Percentiles rank a stretch among this genome's conserved stretches.
Evolutionary conservation across 1,140 invertebrate genomes (phyloP).

Genomic region (Augochlora pura): DNA sequence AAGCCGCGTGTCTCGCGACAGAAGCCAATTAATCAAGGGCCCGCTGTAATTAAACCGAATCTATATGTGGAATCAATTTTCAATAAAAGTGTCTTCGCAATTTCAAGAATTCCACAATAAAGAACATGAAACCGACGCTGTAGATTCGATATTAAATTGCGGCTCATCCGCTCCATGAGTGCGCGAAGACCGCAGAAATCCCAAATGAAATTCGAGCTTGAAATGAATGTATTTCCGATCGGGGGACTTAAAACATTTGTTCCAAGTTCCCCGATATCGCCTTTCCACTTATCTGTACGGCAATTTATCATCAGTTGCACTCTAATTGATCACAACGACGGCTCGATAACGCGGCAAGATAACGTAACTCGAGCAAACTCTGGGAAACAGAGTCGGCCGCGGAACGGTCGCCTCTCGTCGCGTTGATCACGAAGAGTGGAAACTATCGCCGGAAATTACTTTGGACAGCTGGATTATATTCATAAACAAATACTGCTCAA

Average conservation of each 20-base stretch:
- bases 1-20: too few species aligned
- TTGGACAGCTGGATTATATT: neutral
- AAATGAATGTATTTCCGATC: too few species aligned
- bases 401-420: neutral
- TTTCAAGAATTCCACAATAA: too few species aligned
- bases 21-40: too few species aligned
- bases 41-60: too few species aligned
- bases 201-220: too few species aligned
- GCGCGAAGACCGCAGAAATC: too few species aligned
- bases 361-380: neutral
- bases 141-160: too few species aligned
- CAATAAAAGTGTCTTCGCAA: too few species aligned
- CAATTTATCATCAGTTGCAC: neutral
- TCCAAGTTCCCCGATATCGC: neutral
- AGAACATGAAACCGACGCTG: too few species aligned
- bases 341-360: slow-evolving; percentile 13
- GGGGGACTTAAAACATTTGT: neutral
- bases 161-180: too few species aligned
- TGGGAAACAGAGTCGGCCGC: neutral
- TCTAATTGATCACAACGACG: neutral
- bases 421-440: neutral
- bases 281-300: neutral
- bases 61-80: too few species aligned
- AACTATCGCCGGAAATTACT: neutral
- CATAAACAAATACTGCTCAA: slow-evolving; percentile 1